These are phyloP conservation scores for Mormoops blainvillei DNA, from an alignment of 2,113 vertebrate genomes.

Conservation along the genomic window DNA sequence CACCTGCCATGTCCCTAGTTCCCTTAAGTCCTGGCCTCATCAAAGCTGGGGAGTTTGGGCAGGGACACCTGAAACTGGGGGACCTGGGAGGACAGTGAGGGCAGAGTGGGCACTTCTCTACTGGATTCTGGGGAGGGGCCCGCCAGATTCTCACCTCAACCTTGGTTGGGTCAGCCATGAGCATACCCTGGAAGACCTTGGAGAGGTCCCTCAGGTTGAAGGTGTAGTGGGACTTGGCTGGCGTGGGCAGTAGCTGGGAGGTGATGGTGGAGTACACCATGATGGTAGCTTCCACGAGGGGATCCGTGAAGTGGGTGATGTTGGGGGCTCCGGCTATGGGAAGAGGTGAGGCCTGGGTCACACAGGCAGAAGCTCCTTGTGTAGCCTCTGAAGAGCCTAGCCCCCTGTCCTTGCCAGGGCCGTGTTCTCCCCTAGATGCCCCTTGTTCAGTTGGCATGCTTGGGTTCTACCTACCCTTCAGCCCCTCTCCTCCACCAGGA, in stretches of 20 bases:
- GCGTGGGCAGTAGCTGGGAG: constrained; percentile 92
- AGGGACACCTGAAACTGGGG: background rate
- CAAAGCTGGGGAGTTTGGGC: background rate
- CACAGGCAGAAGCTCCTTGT: background rate
- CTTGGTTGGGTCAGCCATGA: constrained; percentile 87
- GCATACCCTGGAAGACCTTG: constrained; percentile 95
- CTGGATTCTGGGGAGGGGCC: background rate
- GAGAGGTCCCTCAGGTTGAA: constrained; percentile 95
- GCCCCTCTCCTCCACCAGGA: background rate
- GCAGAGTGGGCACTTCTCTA: background rate
- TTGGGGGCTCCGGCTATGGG: constrained; percentile 76
- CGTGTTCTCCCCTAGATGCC: background rate
- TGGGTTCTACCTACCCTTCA: background rate
- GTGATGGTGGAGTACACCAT: constrained; percentile 85
- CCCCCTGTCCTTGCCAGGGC: background rate
- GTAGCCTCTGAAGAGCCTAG: background rate
- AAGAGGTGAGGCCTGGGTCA: constrained; percentile 26
- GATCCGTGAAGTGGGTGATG: constrained; percentile 79
- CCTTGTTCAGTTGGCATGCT: background rate
- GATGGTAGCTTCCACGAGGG: constrained; percentile 88
- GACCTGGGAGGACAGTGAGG: background rate
- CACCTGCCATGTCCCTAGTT: background rate
- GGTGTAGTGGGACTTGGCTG: constrained; percentile 93
- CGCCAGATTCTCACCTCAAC: constrained; percentile 81
- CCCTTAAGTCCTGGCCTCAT: background rate